Evolutionary conservation across 2,888 invertebrate genomes (phyloP), one percentile per base, ranked within the genome.

Genomic region (Rhodophaea formosa): DNA sequence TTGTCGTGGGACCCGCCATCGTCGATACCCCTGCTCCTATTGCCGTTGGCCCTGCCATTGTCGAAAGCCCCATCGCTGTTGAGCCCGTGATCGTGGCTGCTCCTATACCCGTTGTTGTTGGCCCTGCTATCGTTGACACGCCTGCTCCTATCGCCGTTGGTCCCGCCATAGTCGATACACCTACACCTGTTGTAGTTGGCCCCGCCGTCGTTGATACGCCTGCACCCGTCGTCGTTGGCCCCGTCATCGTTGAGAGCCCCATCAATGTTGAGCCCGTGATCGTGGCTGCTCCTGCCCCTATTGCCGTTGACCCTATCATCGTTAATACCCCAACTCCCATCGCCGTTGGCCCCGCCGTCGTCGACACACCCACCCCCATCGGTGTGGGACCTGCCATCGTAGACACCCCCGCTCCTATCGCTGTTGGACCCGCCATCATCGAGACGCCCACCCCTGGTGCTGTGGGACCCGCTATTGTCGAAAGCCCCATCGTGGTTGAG

Each of bases 1-100:
- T 53, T 23, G 16, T 42, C 17, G 52, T 53, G 23, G 52, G 52
- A 39, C 52, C 52, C 39, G 52, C 23, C 23, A 39, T 53, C 52
- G 52, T 53, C 5, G 52, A 39, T 1, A 49, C 30, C 1, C 49
- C 49, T 6, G 30, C 56, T 3, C 54, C 54, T 30, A 44, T 45
- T 16, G 23, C 43, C 3, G 54, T 54, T 54, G 54, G 54, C n/a
- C 54, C 54, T 10, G 54, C 45, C 16, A 51, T 51, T 16, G 51
- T 51, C 16, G 51, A 51, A 32, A 10, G 10, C 52, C 52, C 42
- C n/a, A 53, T 53, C 23, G 42, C 52, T n/a, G 39, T 39, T 53
- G 52, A 42, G 10, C 47, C 47, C n/a, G 29, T 29, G 12, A 15
- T 52, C 51, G 51, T 52, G 0, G 51, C 35, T 3, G 1, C 35